Base-by-base conservation (phyloP, 1,140 invertebrate genomes). In the Lutraria rhynchaena region DNA sequence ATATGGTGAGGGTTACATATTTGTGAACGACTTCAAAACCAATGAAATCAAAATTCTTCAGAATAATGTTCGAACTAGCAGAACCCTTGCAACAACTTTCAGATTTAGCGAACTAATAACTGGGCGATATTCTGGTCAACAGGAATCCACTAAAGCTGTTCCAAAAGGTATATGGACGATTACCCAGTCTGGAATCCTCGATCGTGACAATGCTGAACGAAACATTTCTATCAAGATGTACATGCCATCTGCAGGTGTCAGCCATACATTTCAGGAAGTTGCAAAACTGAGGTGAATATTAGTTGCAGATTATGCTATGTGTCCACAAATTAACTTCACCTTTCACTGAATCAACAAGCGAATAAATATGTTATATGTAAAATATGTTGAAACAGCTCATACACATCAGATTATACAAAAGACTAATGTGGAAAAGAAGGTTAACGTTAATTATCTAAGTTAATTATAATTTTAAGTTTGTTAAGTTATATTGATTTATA, bases 1-100 rank as follows among this genome's bases (percentile, higher is more conserved):
- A 19, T 81, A 81, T 22, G 78, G 78, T 0, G 69, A 81, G 44
- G 78, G 78, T 5, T 81, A 81, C 13, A 71, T 81, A 7, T 81
- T 81, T 74, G 78, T 81, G 0, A 63, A 81, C 44, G 78, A 81
- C 44, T 81, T 81, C 33, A 81, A 67, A 53, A 27, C 33, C 9
- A 65, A 73, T 33, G 69, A 81, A 65, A 44, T 81, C n/a, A 63
- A 63, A 49, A 44, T 75, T 11, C 37, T 53, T 15, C 69, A 57
- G 37, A 31, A 55, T 31, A 15, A 41, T 41, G 37, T 41, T 41
- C 60, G 24, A 7, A 57, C 46, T 4, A 63, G 31, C 4, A 55
- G 58, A 31, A 58, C 46, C 19, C 46, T 77, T 37, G 35, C 60
- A 55, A 41, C 51, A 27, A 67, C 75, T 1, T 67, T 77, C 31